These are phyloP conservation scores for Ploceus nigricollis DNA, from an alignment of 2,113 vertebrate genomes.

Conservation along the genomic window DNA sequence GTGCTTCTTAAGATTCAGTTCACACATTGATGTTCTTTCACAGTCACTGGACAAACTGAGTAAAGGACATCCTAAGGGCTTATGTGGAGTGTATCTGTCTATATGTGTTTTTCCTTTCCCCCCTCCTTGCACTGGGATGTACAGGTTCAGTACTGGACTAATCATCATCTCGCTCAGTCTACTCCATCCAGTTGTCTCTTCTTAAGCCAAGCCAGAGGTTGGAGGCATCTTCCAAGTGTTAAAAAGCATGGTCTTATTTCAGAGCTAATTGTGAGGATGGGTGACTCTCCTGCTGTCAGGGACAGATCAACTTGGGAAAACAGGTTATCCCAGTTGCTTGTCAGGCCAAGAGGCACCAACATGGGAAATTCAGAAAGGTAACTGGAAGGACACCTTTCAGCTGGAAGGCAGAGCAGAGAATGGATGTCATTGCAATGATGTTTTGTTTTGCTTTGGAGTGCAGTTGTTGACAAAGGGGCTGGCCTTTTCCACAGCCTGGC, in stretches of 20 bases:
- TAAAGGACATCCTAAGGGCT: neutral
- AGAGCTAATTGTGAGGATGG: neutral
- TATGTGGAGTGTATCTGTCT: neutral
- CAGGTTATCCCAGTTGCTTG: neutral
- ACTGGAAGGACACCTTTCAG: neutral
- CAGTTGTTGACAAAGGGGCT: neutral
- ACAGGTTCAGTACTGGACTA: neutral
- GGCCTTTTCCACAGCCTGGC: neutral
- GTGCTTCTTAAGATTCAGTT: neutral
- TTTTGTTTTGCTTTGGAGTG: neutral
- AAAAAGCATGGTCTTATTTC: neutral
- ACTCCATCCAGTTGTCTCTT: neutral
- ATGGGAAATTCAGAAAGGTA: neutral
- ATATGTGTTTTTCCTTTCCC: neutral
- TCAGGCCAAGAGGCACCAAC: neutral
- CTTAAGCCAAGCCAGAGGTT: neutral
- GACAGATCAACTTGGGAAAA: neutral
- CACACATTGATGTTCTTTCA: neutral
- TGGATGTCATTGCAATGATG: neutral
- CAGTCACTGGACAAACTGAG: neutral
- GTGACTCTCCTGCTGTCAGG: neutral
- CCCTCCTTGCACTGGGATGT: neutral
- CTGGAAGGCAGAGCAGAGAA: neutral
- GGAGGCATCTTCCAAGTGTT: neutral
- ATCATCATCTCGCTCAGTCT: neutral